Evolutionary conservation across 2,888 invertebrate species (phyloP).

Genomic region (Vannuccia rotundouncinata): DNA sequence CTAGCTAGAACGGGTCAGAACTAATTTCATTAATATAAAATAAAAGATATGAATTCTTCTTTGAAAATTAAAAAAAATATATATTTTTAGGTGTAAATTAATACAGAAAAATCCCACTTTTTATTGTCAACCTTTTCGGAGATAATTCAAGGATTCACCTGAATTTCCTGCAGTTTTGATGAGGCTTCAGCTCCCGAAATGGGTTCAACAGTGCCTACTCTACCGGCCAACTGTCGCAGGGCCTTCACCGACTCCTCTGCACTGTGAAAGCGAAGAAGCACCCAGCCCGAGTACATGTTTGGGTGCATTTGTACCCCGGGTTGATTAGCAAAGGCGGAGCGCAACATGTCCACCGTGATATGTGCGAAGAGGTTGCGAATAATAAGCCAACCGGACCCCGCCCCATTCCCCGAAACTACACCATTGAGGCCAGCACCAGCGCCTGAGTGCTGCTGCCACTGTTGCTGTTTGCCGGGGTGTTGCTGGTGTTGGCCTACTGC

Average conservation of each 20-base stretch:
- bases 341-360: background rate
- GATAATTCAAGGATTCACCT: conserved; percentile 9
- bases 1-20: too few relatives aligned
- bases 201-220: conserved; percentile 12
- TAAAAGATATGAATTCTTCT: too few relatives aligned
- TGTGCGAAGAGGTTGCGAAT: conserved; percentile 1
- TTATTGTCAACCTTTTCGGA: too few relatives aligned
- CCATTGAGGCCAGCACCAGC: background rate
- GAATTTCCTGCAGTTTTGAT: conserved; percentile 3
- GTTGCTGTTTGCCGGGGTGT: too few relatives aligned
- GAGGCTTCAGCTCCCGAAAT: conserved; percentile 14
- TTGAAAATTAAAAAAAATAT: too few relatives aligned
- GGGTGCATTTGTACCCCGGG: conserved; percentile 21
- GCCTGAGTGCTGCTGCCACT: background rate
- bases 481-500: background rate
- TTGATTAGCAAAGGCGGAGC: background rate
- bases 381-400: background rate
- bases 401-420: too few relatives aligned
- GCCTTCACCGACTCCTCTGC: conserved; percentile 29
- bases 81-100: too few relatives aligned
- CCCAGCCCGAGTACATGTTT: conserved; percentile 29
- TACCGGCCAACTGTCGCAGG: background rate
- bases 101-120: too few relatives aligned
- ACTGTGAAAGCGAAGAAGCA: conserved; percentile 13
- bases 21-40: too few relatives aligned